Base-by-base conservation (phyloP, 2,113 vertebrate species). In the Oncorhynchus nerka region DNA sequence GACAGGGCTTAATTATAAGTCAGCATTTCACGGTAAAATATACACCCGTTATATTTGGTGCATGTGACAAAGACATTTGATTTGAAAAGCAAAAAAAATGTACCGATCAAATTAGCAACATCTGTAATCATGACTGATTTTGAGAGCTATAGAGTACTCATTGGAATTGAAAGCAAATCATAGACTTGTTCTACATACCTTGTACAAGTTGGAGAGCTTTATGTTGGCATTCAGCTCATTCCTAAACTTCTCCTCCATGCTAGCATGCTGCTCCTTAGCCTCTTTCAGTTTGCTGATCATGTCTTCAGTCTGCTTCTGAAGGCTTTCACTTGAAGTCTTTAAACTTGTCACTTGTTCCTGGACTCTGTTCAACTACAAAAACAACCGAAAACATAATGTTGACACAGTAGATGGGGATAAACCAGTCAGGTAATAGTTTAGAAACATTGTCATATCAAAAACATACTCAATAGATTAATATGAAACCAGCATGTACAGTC, bases 191-290 rank as follows among this genome's bases (percentile, higher is more conserved):
- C 15, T 67, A 83, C 83, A 81, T 91, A 97, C 98, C 95, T 98
- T 99, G 83, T 99, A 95, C 4, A 99, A 90, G 77, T 97, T 98
- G 70, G 92, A 96, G 15, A 99, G 95, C 75, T 98, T 99, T 22
- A 99, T 96, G 82, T 98, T 97, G 24, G 97, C 94, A 88, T 98
- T 97, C 74, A 99, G 86, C 77, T 99, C 98, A 74, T 95, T 98
- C 76, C 95, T 94, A 78, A 99, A 97, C 89, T 95, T 97, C 75
- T 97, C 97, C 85, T 98, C 97, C 91, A 94, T 93, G 70, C 85
- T 88, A 48, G 93, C 86, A 70, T 97, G 96, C 62, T 98, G 96
- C 24, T 97, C 96, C 82, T 97, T 98, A 6, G 92, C 94, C 90
- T 99, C 97, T 92, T 95, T 99, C 39, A 98, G 86, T 90, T 96